Conservation (phyloP, 2,113 vertebrate genomes). For the Sphyrna mokarran region DNA sequence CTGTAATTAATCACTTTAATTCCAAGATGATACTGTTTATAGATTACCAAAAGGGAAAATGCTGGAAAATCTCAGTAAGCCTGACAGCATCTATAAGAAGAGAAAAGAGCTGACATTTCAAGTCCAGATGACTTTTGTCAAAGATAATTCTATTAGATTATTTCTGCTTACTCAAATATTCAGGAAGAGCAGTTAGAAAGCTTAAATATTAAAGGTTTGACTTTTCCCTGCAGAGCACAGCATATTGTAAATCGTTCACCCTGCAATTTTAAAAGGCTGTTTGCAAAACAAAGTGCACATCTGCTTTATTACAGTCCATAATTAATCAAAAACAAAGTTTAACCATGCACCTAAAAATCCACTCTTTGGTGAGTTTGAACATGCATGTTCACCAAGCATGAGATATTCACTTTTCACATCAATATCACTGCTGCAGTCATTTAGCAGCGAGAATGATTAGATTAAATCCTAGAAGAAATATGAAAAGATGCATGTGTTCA, state of each 20-base stretch:
- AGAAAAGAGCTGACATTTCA: too few species aligned
- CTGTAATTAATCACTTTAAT: background rate
- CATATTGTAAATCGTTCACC: background rate
- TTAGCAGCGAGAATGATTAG: background rate
- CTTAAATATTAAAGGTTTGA: background rate
- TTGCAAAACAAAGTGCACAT: background rate
- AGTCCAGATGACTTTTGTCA: too few species aligned
- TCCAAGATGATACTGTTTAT: background rate
- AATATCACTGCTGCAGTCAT: background rate
- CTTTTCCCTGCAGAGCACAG: background rate
- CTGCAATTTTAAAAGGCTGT: background rate
- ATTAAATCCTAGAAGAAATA: background rate
- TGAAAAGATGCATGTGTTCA: background rate
- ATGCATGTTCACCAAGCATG: background rate
- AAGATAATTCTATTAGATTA: background rate
- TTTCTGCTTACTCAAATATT: background rate
- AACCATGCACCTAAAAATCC: background rate
- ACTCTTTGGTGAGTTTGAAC: background rate
- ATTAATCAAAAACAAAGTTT: background rate
- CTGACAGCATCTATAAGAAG: too few species aligned
- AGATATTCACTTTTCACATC: background rate
- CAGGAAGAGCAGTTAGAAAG: background rate
- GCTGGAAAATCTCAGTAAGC: too few species aligned
- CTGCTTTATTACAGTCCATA: background rate
- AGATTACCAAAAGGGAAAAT: background rate